Base-by-base conservation (phyloP, 2,113 vertebrate genomes). In the Anhinga anhinga region DNA sequence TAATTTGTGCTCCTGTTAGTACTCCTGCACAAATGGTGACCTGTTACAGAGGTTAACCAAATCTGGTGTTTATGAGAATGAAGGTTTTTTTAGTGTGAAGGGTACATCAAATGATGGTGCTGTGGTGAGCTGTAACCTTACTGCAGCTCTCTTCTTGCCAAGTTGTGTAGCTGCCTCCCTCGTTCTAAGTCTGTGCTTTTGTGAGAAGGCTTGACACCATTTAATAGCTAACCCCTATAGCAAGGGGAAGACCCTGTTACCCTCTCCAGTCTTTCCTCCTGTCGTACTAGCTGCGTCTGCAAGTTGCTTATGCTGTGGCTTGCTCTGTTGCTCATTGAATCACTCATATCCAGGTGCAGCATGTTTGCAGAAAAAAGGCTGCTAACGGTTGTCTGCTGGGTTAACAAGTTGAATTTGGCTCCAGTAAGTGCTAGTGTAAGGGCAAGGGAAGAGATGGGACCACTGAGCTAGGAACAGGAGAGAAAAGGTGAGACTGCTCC, bases 201-300 rank as follows among this genome's bases (percentile, higher is more conserved):
- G 13, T 27, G 52, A 86, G 40, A 67, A 49, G 42, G n/a, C 21
- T 86, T n/a, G 20, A 70, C 55, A 53, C 38, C 18, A 12, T 44
- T 42, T 20, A n/a, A 59, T 18, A 47, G 30, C 18, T 67, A 47
- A 58, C n/a, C 1, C 11, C 21, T 36, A 1, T 30, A 36, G 27
- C 38, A 29, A 23, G n/a, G 14, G 27, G 20, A 62, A 81, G 52
- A 21, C 7, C 10, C 7, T 8, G 0, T 58, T 40, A 32, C 23
- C 4, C 13, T 53, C 17, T 22, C 26, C 0, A 0, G 2, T 27
- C 9, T 69, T 65, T 49, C 3, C 8, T 78, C 9, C 32, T 49
- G 27, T 73, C 4, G 0, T 20, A 8, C 7, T 9, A 30, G 15
- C 47, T 67, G 11, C 19, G 47, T 47, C 49, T 69, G 32, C 13